A percentile compares a stretch with the other conserved stretches of the same genome.
phyloP scores from a whole-genome alignment of 2,888 invertebrate species.

The Clitarchus hookeri region DNA sequence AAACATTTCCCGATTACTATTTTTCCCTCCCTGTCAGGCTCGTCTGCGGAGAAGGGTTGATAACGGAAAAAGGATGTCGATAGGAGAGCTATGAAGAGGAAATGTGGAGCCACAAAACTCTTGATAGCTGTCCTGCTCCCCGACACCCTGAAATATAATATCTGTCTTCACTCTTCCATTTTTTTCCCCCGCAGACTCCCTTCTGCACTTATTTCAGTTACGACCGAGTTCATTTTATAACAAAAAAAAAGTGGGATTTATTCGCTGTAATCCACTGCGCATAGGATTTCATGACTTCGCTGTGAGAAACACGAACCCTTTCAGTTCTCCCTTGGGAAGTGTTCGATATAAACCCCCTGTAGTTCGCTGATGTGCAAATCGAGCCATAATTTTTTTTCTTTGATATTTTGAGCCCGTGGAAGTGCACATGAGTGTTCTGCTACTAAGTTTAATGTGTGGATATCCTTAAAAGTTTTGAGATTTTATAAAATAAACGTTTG shows the following conservation, averaged over 20 bases:
- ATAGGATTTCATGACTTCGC: background rate
- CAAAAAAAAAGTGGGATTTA: background rate
- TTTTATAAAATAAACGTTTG: no score
- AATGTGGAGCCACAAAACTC: background rate
- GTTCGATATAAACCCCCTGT: no score
- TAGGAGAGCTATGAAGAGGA: background rate
- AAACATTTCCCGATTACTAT: no score
- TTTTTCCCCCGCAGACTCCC: constrained; percentile 3
- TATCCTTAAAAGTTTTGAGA: no score
- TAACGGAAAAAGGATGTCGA: background rate
- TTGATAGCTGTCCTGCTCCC: background rate
- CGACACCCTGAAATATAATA: background rate
- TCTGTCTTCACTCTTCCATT: background rate
- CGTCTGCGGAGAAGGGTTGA: background rate
- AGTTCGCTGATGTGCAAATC: no score
- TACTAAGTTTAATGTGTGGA: no score
- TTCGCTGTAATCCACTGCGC: background rate
- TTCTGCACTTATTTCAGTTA: background rate
- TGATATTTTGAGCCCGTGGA: no score
- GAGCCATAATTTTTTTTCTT: no score
- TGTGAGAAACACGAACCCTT: background rate
- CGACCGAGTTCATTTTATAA: background rate
- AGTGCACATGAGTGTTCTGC: no score
- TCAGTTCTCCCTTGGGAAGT: no score
- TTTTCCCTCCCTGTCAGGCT: no score